phyloP scores from a whole-genome alignment of 2,797 vertebrate genomes.

The Zenarchopterus dispar region DNA sequence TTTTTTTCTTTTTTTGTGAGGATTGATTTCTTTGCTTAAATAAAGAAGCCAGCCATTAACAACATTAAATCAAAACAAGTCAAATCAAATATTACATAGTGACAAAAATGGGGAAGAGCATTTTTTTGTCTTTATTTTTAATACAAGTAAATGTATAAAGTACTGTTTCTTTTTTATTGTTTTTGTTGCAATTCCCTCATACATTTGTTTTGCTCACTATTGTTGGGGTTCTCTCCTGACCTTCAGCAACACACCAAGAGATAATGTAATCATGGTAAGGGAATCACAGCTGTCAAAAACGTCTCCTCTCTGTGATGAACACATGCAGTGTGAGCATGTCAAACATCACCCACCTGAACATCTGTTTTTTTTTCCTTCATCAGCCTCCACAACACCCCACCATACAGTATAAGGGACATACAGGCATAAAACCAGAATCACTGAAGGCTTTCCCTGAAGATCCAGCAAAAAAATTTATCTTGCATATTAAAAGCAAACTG shows the following conservation, averaged over 20 bases:
- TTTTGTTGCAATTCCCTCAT: constrained; percentile 3
- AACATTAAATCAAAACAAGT: no score
- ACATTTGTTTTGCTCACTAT: constrained; percentile 32
- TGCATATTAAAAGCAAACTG: constrained; percentile 1
- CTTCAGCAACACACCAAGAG: constrained; percentile 75
- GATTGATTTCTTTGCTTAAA: no score
- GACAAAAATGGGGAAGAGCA: no score
- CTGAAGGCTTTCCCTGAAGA: constrained; percentile 14
- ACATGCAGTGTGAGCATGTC: constrained; percentile 80
- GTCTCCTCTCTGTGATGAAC: constrained; percentile 72
- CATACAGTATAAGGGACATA: constrained; percentile 39
- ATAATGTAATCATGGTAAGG: constrained; percentile 86
- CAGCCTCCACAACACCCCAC: constrained; percentile 34
- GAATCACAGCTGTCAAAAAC: constrained; percentile 79
- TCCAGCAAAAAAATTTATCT: constrained; percentile 6
- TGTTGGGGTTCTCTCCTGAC: constrained; percentile 65
- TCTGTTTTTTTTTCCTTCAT: constrained; percentile 59
- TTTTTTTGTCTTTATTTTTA: no score
- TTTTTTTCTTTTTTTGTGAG: no score
- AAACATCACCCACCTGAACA: constrained; percentile 82
- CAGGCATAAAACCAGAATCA: constrained; percentile 41
- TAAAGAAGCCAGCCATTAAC: no score
- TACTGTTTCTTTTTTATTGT: no score
- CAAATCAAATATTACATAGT: no score
- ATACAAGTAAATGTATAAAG: no score